A percentile compares a stretch with the other conserved stretches of the same genome.
Evolutionary conservation across 64 coral and sea anemone species (phyloP).

Genomic region (Pachyseris speciosa): DNA sequence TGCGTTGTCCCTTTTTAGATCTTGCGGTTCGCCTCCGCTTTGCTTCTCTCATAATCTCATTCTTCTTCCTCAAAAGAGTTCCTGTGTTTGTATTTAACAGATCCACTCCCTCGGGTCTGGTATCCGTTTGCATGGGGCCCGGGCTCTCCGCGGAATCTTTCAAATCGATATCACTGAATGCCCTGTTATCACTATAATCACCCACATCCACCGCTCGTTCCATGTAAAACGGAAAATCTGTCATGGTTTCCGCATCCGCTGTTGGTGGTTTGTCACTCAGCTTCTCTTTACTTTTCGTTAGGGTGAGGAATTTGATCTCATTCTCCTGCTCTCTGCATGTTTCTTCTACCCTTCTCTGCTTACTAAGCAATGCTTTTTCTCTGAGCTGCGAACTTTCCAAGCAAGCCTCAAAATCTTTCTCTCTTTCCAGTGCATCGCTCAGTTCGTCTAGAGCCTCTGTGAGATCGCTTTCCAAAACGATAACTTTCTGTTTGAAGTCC

Average conservation of each 20-base stretch:
- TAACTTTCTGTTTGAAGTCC: constrained; percentile 83
- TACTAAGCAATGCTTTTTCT: constrained; percentile 84
- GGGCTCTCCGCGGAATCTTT: constrained; percentile 20
- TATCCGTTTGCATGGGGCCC: background rate
- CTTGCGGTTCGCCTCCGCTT: constrained; percentile 82
- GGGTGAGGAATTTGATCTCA: constrained; percentile 77
- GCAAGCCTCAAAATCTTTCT: constrained; percentile 81
- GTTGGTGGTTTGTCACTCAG: constrained; percentile 2
- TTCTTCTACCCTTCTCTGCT: constrained; percentile 82
- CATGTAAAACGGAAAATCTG: constrained; percentile 58
- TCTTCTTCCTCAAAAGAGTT: constrained; percentile 69
- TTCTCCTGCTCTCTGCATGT: constrained; percentile 88
- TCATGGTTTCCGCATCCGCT: constrained; percentile 68
- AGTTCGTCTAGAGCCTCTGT: constrained; percentile 96
- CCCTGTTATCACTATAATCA: background rate
- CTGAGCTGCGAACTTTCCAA: constrained; percentile 74
- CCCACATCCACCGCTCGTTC: constrained; percentile 79
- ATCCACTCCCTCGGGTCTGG: constrained; percentile 77
- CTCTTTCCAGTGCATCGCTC: constrained; percentile 89
- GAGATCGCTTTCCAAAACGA: constrained; percentile 91
- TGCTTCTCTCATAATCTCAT: constrained; percentile 81
- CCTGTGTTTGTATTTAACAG: constrained; percentile 55
- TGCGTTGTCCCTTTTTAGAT: constrained; percentile 78
- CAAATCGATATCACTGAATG: constrained; percentile 32
- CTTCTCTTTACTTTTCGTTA: constrained; percentile 40